Evolutionary conservation across 2,797 vertebrate genomes (phyloP).

Genomic region (Falco rusticolus): DNA sequence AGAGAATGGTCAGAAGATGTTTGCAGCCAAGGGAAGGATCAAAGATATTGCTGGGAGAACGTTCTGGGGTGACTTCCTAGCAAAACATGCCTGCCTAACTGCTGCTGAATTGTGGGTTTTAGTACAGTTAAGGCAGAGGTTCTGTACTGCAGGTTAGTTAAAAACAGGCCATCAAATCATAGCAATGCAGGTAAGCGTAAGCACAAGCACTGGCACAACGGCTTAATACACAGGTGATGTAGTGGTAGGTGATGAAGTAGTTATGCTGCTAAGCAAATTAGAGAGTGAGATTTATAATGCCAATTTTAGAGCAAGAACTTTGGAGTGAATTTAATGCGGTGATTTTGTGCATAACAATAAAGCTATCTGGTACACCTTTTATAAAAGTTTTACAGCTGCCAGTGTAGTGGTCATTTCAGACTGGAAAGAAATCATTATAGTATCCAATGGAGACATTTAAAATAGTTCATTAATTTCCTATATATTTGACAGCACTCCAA

Average conservation of each 20-base stretch:
- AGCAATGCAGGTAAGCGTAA: neutral
- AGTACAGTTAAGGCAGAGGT: neutral
- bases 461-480: neutral
- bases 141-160: neutral
- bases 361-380: neutral
- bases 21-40: neutral
- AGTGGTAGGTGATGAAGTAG: neutral
- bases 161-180: neutral
- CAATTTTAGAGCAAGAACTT: neutral
- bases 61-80: neutral
- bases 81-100: neutral
- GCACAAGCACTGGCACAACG: neutral
- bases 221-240: neutral
- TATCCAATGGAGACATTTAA: neutral
- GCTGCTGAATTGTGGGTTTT: neutral
- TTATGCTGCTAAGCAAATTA: neutral
- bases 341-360: neutral
- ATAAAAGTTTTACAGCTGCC: neutral
- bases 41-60: neutral
- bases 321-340: neutral
- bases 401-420: neutral
- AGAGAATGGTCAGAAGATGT: neutral
- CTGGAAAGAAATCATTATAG: neutral
- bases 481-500: neutral
- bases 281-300: neutral